Conservation (phyloP, 1,140 invertebrate species). For the Manduca sexta region DNA sequence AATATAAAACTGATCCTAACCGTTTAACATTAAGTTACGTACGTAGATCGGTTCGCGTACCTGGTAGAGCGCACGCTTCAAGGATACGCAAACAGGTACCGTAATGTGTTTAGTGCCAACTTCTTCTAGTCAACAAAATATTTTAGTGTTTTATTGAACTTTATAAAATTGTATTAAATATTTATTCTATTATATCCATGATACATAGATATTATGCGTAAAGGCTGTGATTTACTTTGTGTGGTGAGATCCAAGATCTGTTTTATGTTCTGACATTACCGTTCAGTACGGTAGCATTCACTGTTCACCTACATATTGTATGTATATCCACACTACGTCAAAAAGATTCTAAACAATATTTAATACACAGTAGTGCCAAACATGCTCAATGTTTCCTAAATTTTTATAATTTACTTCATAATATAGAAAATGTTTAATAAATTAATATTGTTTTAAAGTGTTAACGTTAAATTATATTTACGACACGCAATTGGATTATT, state of each 20-base stretch:
- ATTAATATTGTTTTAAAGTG: no score
- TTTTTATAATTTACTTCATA: no score
- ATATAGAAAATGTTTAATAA: no score
- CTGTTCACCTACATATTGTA: no score
- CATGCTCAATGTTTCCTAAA: neutral
- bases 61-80: slow-evolving; percentile 21
- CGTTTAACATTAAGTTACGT: neutral
- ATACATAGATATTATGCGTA: slow-evolving; percentile 37
- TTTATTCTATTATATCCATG: neutral
- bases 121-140: slow-evolving; percentile 26
- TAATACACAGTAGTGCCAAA: neutral
- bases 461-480: no score
- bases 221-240: slow-evolving; percentile 67
- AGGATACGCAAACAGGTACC: slow-evolving; percentile 19
- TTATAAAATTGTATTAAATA: slow-evolving; percentile 20
- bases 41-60: slow-evolving; percentile 1
- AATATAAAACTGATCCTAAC: slow-evolving; percentile 5
- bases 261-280: neutral
- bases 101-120: slow-evolving; percentile 36
- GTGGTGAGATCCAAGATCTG: slow-evolving; percentile 50
- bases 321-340: no score
- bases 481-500: neutral
- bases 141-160: slow-evolving; percentile 16
- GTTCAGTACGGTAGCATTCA: no score
- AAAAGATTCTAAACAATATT: neutral